Percentiles rank a stretch among this genome's conserved stretches.
Conservation (phyloP, 2,113 vertebrate genomes). For the Crotalus viridis region DNA sequence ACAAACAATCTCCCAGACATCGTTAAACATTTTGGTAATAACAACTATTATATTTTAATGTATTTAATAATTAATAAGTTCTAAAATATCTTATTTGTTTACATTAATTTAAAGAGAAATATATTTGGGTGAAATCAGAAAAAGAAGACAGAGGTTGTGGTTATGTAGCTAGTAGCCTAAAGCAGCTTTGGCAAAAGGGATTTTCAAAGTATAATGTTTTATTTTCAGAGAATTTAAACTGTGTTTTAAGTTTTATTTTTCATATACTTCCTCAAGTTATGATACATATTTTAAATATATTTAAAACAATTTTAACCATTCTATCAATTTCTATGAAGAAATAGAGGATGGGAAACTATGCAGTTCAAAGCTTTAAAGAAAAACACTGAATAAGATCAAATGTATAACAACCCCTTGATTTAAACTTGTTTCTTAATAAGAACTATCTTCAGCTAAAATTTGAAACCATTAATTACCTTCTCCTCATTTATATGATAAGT, state of each 20-base stretch:
- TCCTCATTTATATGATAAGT: slow-evolving; percentile 72
- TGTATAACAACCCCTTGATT: slow-evolving; percentile 25
- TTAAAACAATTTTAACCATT: neutral
- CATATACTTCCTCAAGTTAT: neutral
- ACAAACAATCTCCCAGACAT: neutral
- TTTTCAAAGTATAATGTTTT: neutral
- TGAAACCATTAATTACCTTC: slow-evolving; percentile 66
- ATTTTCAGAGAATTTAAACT: neutral
- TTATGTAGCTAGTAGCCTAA: neutral
- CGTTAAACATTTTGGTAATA: neutral
- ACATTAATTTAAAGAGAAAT: neutral
- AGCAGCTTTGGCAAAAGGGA: neutral
- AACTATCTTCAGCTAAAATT: slow-evolving; percentile 54
- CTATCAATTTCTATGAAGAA: neutral
- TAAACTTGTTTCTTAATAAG: slow-evolving; percentile 37
- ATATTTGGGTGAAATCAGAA: neutral
- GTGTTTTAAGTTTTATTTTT: neutral
- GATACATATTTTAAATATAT: neutral
- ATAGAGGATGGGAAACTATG: neutral
- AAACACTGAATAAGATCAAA: slow-evolving; percentile 15
- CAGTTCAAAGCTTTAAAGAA: fast-evolving
- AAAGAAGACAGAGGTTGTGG: neutral
- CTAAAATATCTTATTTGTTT: neutral
- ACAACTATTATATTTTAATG: neutral
- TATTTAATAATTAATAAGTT: neutral